Percentiles rank a stretch among this genome's conserved stretches.
Evolutionary conservation across 2,888 invertebrate genomes (phyloP).

Genomic region (Phymatocera aterrima): DNA sequence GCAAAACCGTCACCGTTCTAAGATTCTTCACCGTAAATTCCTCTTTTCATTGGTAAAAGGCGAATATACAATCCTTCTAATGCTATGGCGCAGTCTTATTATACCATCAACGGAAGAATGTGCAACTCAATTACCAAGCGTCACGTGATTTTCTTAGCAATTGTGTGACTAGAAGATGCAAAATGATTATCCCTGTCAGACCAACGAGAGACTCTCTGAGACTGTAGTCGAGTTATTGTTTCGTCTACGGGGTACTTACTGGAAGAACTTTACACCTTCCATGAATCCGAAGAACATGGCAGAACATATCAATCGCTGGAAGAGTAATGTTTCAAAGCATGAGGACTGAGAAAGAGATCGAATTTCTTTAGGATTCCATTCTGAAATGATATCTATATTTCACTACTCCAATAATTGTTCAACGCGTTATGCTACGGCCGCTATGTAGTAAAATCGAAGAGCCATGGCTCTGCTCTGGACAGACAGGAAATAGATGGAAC

Average conservation of each 20-base stretch:
- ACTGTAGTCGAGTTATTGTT: conserved; percentile 21
- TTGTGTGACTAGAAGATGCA: not conserved
- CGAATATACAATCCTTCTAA: not conserved
- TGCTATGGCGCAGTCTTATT: not conserved
- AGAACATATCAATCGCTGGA: not conserved
- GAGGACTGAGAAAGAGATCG: no score
- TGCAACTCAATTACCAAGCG: not conserved
- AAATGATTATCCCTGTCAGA: not conserved
- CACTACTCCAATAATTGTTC: not conserved
- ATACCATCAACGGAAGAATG: not conserved
- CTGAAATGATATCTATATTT: not conserved
- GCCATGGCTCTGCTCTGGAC: not conserved
- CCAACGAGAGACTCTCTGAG: not conserved
- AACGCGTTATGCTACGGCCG: not conserved
- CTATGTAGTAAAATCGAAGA: not conserved
- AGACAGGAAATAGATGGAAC: conserved; percentile 9
- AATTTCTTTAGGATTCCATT: not conserved
- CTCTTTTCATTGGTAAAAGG: not conserved
- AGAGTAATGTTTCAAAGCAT: not conserved
- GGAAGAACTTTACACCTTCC: not conserved
- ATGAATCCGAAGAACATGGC: not conserved
- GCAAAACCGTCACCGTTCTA: not conserved
- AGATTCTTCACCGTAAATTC: conserved; percentile 10
- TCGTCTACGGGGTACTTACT: not conserved
- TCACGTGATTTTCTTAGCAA: not conserved